Evolutionary conservation across 2,797 vertebrate species (phyloP).

Genomic region (Furcifer pardalis): DNA sequence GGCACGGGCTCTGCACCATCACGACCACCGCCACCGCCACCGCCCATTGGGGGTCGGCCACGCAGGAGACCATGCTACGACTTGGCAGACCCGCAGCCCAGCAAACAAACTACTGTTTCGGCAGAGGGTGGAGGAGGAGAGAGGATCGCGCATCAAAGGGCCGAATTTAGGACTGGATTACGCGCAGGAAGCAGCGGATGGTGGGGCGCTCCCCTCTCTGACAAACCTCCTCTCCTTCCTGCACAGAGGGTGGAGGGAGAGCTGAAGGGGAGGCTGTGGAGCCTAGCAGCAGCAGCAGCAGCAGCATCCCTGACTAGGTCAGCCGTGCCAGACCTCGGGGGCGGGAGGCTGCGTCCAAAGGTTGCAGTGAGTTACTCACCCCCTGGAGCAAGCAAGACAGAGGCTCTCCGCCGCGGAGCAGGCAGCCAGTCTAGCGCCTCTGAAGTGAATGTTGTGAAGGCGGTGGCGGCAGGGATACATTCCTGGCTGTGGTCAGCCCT

Average conservation of each 20-base stretch:
- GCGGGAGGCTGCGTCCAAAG: too few relatives aligned
- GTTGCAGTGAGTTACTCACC: constrained; percentile 19
- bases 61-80: neutral
- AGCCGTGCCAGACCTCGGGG: too few relatives aligned
- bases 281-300: too few relatives aligned
- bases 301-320: too few relatives aligned
- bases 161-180: neutral
- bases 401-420: constrained; percentile 2
- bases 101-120: too few relatives aligned
- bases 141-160: neutral
- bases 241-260: too few relatives aligned
- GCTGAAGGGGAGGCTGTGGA: too few relatives aligned
- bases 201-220: neutral
- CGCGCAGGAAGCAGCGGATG: neutral
- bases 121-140: neutral
- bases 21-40: too few relatives aligned
- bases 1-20: too few relatives aligned
- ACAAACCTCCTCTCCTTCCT: neutral
- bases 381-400: neutral
- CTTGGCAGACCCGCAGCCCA: neutral
- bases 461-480: neutral
- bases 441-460: neutral
- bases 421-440: too few relatives aligned
- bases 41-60: neutral
- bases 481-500: constrained; percentile 9